Base-by-base conservation (phyloP, 2,888 invertebrate species). In the Agapetus fuscipes region DNA sequence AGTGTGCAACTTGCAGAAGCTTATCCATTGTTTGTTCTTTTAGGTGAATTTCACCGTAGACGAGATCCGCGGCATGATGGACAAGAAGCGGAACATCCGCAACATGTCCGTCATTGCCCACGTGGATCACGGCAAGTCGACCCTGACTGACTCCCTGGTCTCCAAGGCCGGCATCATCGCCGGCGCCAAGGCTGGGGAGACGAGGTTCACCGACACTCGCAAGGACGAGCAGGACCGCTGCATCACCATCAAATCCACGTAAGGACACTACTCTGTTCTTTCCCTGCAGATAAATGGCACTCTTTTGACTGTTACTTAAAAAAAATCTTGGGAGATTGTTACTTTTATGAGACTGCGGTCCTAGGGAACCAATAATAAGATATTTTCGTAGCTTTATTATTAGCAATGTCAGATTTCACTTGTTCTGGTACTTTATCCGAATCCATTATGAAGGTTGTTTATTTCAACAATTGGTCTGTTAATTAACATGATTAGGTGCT, bases 71-170 rank as follows among this genome's bases (percentile, higher is more conserved):
- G 75, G 61, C 65, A 91, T 99, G 85, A 99, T 99, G 98, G 97
- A 99, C 89, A 91, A 91, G 71, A 97, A 97, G 79, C 79, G 78
- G 76, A 99, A 99, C 67, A 98, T 99, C 76, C 85, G 98, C 65
- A 99, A 99, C 76, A 99, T 99, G 97, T 98, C 97, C 62, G 98
- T 99, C 72, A 99, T 99, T 65, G 98, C 98, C 57, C 98, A 99
- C 73, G 98, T 99, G 53, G 98, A 99, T 76, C 98, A 99, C 69
- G 98, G 98, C 62, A 97, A 98, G 74, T 97, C 98, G 52, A 99
- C 98, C 42, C 70, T 99, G 62, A 99, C 98, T 43, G 98, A 99
- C 74, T 98, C 98, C 50, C 78, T 99, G 59, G 97, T 98, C 51
- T 95, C 97, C 44, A 99, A 98, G 72, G 98, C 98, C 59, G 98